Base-by-base conservation (phyloP, 2,888 invertebrate species). In the Micropterix aruncella region DNA sequence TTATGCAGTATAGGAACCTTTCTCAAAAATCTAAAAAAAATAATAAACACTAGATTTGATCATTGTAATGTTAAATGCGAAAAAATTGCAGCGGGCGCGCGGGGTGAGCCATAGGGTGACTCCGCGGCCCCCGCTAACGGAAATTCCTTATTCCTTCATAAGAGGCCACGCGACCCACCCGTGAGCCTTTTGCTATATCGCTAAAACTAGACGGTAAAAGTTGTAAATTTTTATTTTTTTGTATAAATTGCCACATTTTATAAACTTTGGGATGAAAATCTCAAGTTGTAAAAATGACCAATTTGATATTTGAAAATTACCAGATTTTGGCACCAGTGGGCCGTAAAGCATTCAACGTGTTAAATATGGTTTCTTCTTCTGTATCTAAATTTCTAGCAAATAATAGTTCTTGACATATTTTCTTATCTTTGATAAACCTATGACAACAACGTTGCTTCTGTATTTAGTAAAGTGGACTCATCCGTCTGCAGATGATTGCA, bases 381-480 rank as follows among this genome's bases (percentile, higher is more conserved):
- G n/a, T n/a, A n/a, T n/a, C n/a, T n/a, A n/a, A n/a, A n/a, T n/a
- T n/a, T n/a, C n/a, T n/a, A n/a, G n/a, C n/a, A n/a, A n/a, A n/a
- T n/a, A n/a, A n/a, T n/a, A n/a, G n/a, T n/a, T n/a, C n/a, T n/a
- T n/a, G 36, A 27, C 7, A 27, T 27, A 27, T 27, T 27, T 27
- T 27, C 36, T 27, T n/a, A 27, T n/a, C 36, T 27, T 27, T 27
- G 12, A 27, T 27, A 27, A 27, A 27, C 12, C 12, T 27, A 7
- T 9, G 7, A n/a, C 12, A 9, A 27, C 36, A 27, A 27, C 7
- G 12, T 7, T 9, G 12, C 12, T 27, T 7, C 7, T n/a, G 7
- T 9, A n/a, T 27, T 41, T 46, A 37, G 46, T 50, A 37, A 44
- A 47, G 40, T 46, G 50, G 45, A 41, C 52, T 47, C 47, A 48